Conservation (phyloP, 2,113 vertebrate genomes). For the Ifrita kowaldi region DNA sequence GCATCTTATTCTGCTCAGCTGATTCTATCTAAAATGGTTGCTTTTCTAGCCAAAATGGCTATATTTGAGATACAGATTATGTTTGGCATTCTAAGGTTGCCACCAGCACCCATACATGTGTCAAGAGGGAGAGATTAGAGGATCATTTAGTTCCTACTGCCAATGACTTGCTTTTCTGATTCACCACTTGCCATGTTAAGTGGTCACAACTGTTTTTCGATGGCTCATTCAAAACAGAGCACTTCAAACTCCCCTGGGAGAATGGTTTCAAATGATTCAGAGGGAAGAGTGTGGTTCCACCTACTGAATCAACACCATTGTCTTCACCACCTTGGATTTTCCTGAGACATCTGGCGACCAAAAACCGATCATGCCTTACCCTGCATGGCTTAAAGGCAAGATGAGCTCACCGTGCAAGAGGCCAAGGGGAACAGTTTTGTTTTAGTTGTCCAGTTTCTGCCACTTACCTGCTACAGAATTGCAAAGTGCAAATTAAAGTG, state of each 20-base stretch:
- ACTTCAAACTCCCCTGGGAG: neutral
- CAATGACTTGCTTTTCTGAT: neutral
- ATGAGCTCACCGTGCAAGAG: neutral
- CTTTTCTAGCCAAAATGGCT: neutral
- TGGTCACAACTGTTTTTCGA: neutral
- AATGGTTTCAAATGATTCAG: neutral
- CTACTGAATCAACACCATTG: neutral
- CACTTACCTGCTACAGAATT: neutral
- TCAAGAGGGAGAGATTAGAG: neutral
- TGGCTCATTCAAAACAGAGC: neutral
- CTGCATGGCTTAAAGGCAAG: neutral
- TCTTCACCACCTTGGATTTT: neutral
- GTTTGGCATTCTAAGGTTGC: neutral
- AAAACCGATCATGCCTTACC: neutral
- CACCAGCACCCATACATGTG: neutral
- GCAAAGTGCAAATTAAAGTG: neutral
- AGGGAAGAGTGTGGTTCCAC: neutral
- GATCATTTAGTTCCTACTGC: neutral
- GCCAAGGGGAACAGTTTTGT: neutral
- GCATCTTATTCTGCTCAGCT: neutral
- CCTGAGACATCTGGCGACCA: neutral
- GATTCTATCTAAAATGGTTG: neutral
- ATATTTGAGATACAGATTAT: neutral
- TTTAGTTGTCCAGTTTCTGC: neutral
- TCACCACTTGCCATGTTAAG: neutral